Evolutionary conservation across 2,888 invertebrate species (phyloP), one percentile per base, ranked within the genome.

Genomic region (Agrilus cyanescens): DNA sequence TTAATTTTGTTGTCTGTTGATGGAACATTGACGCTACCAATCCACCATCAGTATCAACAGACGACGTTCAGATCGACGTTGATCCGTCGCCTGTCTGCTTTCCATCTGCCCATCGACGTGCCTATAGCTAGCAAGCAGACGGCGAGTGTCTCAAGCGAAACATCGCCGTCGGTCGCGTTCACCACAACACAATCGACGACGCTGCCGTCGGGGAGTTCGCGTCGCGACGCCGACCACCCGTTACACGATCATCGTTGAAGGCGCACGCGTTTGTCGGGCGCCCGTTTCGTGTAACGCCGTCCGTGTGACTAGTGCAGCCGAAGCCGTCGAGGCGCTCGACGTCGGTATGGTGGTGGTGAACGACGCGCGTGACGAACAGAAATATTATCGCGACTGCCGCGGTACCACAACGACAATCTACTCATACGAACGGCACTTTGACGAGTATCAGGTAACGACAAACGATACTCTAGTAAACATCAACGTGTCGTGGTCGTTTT

Each of bases 261-360:
- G 43, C 40, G 38, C 16, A 46, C 50, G 51, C 48, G 35, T 46
- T 46, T 45, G 50, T 46, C 35, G 20, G 44, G 44, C 35, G 40
- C 43, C 40, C 46, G 46, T 20, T 4, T 20, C 20, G 6, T 20
- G 5, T 20, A 20, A 39, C 46, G 46, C 40, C 46, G 43, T 32
- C 46, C 46, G 43, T 48, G 46, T 39, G 47, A 58, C 57, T 59
- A 62, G 63, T 63, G 60, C 62, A 62, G 61, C 62, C 60, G 57
- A 56, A 55, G 57, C 58, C 61, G 61, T 56, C 60, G 55, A 47
- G 56, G 56, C 56, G 58, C 50, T 51, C 56, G 20, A 20, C 20
- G 60, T 54, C 58, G 59, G 61, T 60, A 59, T 59, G 61, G 60
- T 60, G 53, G 57, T 49, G 20, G 32, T 14, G 34, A 20, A 32